These are phyloP conservation scores for Crocuta crocuta DNA, from an alignment of 2,113 vertebrate species.

Conservation along the genomic window DNA sequence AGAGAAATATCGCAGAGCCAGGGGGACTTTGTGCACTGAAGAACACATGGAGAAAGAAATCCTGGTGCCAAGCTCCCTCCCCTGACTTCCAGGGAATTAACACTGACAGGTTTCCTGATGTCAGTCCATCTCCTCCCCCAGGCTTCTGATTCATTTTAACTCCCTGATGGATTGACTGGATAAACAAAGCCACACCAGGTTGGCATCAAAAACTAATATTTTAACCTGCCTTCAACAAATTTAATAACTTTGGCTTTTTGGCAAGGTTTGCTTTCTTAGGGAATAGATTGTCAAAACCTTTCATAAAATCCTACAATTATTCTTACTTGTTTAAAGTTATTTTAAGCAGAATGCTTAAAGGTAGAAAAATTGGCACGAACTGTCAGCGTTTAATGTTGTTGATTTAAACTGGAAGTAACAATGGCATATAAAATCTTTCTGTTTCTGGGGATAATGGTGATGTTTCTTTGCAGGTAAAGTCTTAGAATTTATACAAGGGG, in stretches of 20 bases:
- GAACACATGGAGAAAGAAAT: background rate
- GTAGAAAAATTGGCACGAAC: background rate
- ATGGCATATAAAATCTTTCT: background rate
- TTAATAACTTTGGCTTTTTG: constrained; percentile 49
- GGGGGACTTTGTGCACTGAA: background rate
- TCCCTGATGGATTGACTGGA: background rate
- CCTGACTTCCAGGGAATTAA: constrained; percentile 18
- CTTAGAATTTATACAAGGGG: background rate
- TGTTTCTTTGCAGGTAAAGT: background rate
- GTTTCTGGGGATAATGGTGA: background rate
- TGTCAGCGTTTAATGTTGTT: background rate
- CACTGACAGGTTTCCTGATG: constrained; percentile 61
- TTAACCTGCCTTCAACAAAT: constrained; percentile 2
- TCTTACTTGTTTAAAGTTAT: background rate
- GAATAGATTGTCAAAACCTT: constrained; percentile 18
- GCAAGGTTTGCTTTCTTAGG: constrained; percentile 29
- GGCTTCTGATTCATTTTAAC: constrained; percentile 46
- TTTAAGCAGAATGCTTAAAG: constrained; percentile 41
- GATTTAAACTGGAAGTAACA: constrained; percentile 46
- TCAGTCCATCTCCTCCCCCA: background rate
- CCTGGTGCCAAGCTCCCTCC: constrained; percentile 21
- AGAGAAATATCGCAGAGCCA: background rate
- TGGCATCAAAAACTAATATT: constrained; percentile 34
- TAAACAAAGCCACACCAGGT: background rate
- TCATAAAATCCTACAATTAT: background rate